Evolutionary conservation across 2,888 invertebrate species (phyloP).

Genomic region (Rapana venosa): DNA sequence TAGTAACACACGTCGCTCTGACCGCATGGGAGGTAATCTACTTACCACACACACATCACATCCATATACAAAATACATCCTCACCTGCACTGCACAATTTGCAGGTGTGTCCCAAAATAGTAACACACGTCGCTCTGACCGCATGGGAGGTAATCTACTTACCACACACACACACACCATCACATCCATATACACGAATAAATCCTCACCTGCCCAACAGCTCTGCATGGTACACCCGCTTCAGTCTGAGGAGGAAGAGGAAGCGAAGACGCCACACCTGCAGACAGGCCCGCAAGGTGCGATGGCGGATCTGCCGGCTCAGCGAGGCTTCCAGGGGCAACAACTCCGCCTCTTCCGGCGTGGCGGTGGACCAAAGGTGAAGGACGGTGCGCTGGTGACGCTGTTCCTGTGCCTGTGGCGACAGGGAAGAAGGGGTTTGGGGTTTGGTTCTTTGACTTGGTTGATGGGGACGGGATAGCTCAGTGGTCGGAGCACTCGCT

Average conservation of each 20-base stretch:
- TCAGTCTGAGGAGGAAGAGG: conserved; percentile 56
- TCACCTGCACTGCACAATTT: no score
- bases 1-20: no score
- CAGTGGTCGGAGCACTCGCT: no score
- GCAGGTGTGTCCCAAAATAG: no score
- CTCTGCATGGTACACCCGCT: conserved; percentile 37
- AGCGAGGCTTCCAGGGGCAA: conserved; percentile 62
- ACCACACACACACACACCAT: background rate
- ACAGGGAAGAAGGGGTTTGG: background rate
- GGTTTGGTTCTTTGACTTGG: no score
- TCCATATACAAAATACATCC: no score
- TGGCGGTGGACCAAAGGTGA: conserved; percentile 66
- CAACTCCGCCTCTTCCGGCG: conserved; percentile 61
- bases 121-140: no score
- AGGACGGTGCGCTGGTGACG: conserved; percentile 56
- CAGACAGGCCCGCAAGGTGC: conserved; percentile 57
- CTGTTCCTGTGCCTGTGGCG: conserved; percentile 42
- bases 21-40: no score
- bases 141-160: no score
- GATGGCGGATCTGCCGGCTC: conserved; percentile 54
- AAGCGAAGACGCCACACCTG: conserved; percentile 58
- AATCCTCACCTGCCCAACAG: conserved; percentile 42
- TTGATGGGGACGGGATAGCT: no score
- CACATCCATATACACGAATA: background rate
- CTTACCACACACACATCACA: no score